phyloP scores from a whole-genome alignment of 2,888 invertebrate species.

The Drosophila cognata region DNA sequence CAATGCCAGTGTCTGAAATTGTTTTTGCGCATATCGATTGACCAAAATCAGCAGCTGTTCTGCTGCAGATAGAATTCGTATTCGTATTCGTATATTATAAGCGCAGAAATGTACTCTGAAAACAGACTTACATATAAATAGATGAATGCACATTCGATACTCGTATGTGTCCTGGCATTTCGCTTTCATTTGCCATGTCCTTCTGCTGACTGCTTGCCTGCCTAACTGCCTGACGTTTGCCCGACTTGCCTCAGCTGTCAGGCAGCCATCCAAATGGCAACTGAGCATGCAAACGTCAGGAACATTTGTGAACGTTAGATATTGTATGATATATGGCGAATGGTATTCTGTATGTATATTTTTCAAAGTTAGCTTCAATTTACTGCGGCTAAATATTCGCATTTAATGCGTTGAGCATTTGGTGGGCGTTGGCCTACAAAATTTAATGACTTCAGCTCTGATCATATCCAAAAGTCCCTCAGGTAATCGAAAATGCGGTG shows the following conservation, averaged over 20 bases:
- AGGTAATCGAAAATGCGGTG: conserved; percentile 15
- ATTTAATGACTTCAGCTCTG: conserved; percentile 40
- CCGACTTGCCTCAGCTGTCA: conserved; percentile 60
- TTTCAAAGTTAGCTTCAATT: conserved; percentile 7
- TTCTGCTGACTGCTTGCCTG: conserved; percentile 6
- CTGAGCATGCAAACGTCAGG: conserved; percentile 79
- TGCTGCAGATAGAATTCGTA: conserved; percentile 40
- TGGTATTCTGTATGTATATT: conserved; percentile 17
- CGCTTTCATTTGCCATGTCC: conserved; percentile 60
- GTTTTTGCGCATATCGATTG: conserved; percentile 67
- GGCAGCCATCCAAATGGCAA: conserved; percentile 74
- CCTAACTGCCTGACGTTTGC: conserved; percentile 23
- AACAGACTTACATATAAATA: not conserved
- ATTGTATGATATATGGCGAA: conserved; percentile 31
- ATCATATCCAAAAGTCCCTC: conserved; percentile 22
- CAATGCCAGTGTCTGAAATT: conserved; percentile 60
- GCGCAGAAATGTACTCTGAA: not conserved
- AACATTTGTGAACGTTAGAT: conserved; percentile 66
- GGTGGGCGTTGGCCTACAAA: conserved; percentile 38
- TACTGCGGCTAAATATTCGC: conserved; percentile 22
- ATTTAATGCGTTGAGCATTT: conserved; percentile 30
- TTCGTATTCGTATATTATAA: conserved; percentile 14
- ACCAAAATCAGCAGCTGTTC: conserved; percentile 73
- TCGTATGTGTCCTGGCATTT: conserved; percentile 49
- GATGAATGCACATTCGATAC: conserved; percentile 20